Conservation (phyloP, 2,888 invertebrate species). For the Hetaerina titia region DNA sequence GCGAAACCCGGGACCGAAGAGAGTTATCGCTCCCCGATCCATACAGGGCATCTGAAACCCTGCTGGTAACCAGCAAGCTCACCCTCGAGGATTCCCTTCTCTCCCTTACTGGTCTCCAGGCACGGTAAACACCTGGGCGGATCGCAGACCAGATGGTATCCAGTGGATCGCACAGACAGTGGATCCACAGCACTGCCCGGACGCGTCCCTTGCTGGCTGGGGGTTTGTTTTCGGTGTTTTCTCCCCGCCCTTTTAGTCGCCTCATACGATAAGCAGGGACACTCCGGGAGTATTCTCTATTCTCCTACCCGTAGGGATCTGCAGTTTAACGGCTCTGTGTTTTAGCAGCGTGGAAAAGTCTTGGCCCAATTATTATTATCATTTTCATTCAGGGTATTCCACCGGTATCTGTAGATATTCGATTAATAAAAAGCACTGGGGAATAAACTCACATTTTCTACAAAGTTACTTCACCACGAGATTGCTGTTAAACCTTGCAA, state of each 20-base stretch:
- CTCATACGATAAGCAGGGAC: background rate
- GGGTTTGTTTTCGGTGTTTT: background rate
- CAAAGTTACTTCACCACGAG: no score
- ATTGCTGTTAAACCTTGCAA: no score
- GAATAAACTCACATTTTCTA: no score
- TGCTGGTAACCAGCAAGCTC: background rate
- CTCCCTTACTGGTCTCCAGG: conserved; percentile 43
- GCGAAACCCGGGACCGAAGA: background rate
- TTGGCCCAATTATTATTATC: no score
- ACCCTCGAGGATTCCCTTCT: conserved; percentile 47
- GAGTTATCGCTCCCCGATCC: background rate
- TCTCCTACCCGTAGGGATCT: background rate
- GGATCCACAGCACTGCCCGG: background rate
- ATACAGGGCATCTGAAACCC: conserved; percentile 7
- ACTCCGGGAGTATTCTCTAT: background rate
- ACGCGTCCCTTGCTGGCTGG: background rate
- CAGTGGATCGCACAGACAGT: background rate
- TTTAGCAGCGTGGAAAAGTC: no score
- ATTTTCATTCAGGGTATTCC: no score
- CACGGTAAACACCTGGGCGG: conserved; percentile 48
- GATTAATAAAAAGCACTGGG: no score
- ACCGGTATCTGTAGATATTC: no score
- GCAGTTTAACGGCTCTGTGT: no score
- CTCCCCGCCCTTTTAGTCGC: background rate
- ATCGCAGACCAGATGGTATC: background rate